These are phyloP conservation scores for Plectrocnemia conspersa DNA, from an alignment of 1,140 invertebrate genomes.

Conservation along the genomic window DNA sequence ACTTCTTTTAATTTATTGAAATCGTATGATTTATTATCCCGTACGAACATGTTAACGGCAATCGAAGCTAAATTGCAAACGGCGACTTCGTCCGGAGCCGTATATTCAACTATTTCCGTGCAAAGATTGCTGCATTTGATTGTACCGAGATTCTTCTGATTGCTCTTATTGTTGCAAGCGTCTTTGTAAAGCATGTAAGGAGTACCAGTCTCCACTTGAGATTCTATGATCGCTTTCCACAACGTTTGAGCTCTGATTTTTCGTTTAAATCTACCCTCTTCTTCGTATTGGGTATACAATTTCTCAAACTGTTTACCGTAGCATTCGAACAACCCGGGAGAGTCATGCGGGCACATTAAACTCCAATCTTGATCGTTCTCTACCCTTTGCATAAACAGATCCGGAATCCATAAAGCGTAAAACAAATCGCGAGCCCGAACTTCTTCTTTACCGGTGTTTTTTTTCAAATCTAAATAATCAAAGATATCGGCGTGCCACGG, in stretches of 20 bases:
- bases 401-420: slow-evolving; percentile 97
- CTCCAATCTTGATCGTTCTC: slow-evolving; percentile 85
- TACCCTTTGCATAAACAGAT: slow-evolving; percentile 97
- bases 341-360: slow-evolving; percentile 95
- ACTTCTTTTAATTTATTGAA: slow-evolving; percentile 86
- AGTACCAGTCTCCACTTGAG: slow-evolving; percentile 97
- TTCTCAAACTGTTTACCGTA: slow-evolving; percentile 95
- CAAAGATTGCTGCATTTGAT: slow-evolving; percentile 98
- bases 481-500: slow-evolving; percentile 99
- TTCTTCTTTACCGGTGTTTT: slow-evolving; percentile 95
- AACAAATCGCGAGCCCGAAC: slow-evolving; percentile 92
- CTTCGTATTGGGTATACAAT: slow-evolving; percentile 87
- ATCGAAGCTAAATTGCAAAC: slow-evolving; percentile 98
- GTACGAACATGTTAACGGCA: slow-evolving; percentile 95
- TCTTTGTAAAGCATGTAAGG: slow-evolving; percentile 99
- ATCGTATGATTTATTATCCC: slow-evolving; percentile 74
- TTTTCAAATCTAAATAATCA: slow-evolving; percentile 90
- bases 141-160: slow-evolving; percentile 97
- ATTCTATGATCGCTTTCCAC: slow-evolving; percentile 92
- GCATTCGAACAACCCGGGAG: slow-evolving; percentile 82
- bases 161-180: slow-evolving; percentile 94
- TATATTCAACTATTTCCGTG: slow-evolving; percentile 96
- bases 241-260: slow-evolving; percentile 82
- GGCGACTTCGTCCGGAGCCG: slow-evolving; percentile 87
- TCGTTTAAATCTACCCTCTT: slow-evolving; percentile 68